These are phyloP conservation scores for Priapulus caudatus DNA, from an alignment of 2,888 invertebrate species.

Conservation along the genomic window DNA sequence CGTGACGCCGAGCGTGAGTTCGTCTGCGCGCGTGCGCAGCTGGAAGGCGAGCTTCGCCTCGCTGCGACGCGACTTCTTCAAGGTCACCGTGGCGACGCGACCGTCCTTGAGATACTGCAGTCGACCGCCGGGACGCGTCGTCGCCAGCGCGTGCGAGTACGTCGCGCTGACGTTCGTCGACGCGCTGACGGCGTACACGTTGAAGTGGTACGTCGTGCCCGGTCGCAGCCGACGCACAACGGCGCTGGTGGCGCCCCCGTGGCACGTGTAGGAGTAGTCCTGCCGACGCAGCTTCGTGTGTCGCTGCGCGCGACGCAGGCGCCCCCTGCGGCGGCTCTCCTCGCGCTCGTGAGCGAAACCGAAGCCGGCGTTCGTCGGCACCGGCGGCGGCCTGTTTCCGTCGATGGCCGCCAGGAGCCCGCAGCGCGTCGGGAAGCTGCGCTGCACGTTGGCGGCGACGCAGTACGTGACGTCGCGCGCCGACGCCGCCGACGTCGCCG, in stretches of 20 bases:
- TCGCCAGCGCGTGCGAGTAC: conserved; percentile 37
- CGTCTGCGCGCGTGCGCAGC: neutral
- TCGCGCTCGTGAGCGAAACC: neutral
- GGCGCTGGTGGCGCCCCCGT: neutral
- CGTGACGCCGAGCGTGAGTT: conserved; percentile 6
- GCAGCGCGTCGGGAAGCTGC: neutral
- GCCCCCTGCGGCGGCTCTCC: neutral
- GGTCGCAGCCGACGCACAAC: conserved; percentile 32
- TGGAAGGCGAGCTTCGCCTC: neutral
- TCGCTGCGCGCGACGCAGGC: neutral
- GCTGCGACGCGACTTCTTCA: conserved; percentile 45
- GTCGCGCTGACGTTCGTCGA: conserved; percentile 44
- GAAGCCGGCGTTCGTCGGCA: neutral
- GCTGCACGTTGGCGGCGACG: neutral
- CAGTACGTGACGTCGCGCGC: neutral
- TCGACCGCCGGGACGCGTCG: conserved; percentile 19
- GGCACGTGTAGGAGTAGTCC: neutral
- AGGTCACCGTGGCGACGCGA: conserved; percentile 38
- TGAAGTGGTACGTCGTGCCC: conserved; percentile 44
- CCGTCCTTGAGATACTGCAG: conserved; percentile 8
- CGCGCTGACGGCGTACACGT: conserved; percentile 45
- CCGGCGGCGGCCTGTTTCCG: neutral
- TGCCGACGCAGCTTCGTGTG: neutral
- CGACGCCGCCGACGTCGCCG: no score
- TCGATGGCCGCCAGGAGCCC: neutral